phyloP scores from a whole-genome alignment of 2,113 vertebrate genomes.

The Halichoerus grypus region DNA sequence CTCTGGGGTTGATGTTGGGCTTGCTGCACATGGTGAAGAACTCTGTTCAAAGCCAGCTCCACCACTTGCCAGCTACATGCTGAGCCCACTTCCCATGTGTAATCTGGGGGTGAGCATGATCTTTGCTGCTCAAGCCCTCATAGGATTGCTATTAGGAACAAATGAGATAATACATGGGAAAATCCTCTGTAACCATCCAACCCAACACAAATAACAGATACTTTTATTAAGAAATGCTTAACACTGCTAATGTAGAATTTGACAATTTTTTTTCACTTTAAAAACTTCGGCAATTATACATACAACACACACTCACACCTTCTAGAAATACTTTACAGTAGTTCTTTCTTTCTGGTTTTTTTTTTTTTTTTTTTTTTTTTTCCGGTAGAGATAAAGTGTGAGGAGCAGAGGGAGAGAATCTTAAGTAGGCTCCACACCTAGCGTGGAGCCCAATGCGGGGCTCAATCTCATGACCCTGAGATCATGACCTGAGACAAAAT shows the following conservation, averaged over 20 bases:
- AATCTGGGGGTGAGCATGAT: neutral
- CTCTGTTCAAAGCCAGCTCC: neutral
- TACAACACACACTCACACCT: neutral
- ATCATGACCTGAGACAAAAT: neutral
- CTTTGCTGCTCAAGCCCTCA: neutral
- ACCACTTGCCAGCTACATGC: neutral
- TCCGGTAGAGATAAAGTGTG: neutral
- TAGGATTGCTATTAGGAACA: neutral
- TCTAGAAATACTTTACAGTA: neutral
- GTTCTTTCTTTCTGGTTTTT: neutral
- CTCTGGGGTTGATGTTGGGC: too few species aligned
- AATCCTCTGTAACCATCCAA: neutral
- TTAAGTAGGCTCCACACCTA: neutral
- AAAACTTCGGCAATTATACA: neutral
- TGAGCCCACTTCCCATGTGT: rapidly evolving
- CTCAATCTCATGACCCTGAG: neutral
- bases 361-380: neutral
- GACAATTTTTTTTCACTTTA: neutral
- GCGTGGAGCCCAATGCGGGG: too few species aligned
- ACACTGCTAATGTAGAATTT: neutral
- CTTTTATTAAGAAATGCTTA: neutral
- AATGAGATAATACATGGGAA: neutral
- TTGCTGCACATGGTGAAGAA: neutral
- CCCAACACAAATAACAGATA: neutral
- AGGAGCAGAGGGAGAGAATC: neutral